A percentile compares a stretch with the other conserved stretches of the same genome.
Conservation (phyloP, 2,113 vertebrate genomes). For the Meles meles region DNA sequence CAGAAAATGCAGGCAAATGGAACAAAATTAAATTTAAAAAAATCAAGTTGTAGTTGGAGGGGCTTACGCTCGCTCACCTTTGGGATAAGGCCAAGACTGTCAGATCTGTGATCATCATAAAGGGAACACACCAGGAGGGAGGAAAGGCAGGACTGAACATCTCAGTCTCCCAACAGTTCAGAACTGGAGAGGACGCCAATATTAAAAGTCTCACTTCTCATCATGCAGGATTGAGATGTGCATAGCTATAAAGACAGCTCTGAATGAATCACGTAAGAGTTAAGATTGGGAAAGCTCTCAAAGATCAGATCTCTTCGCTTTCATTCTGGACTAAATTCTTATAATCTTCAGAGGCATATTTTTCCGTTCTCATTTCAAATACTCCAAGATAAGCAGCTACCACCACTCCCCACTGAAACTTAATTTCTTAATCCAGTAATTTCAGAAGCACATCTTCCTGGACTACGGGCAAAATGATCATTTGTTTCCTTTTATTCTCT, state of each 20-base stretch:
- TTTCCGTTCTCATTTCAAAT: slow-evolving; percentile 39
- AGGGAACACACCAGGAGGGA: not conserved
- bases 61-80: not conserved
- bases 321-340: not conserved
- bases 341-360: not conserved
- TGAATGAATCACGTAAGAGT: not conserved
- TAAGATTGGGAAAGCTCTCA: not conserved
- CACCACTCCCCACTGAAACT: not conserved
- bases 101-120: not conserved
- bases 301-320: slow-evolving; percentile 1
- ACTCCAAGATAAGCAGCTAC: slow-evolving; percentile 12
- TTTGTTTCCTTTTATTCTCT: not conserved
- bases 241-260: not conserved
- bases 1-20: not conserved
- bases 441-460: not conserved
- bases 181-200: not conserved
- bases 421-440: not conserved
- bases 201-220: not conserved
- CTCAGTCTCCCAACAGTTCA: not conserved
- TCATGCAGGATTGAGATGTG: not conserved
- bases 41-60: not conserved
- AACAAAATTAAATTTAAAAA: not conserved
- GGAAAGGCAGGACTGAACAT: not conserved
- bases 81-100: not conserved
- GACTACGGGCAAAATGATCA: not conserved